Base-by-base conservation (phyloP, 2,888 invertebrate species). In the Calliopum simillimum region DNA sequence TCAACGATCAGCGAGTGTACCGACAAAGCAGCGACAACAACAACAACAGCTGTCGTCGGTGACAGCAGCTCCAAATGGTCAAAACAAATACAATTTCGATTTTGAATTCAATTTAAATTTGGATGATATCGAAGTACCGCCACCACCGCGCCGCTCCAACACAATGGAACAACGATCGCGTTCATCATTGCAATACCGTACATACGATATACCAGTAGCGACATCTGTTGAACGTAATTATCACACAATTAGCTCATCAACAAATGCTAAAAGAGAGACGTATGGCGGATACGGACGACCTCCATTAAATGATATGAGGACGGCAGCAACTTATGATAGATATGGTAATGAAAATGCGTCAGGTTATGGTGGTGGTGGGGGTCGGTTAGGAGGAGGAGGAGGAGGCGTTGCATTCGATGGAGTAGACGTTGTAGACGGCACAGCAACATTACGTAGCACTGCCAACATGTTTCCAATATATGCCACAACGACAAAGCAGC, bases 201-300 rank as follows among this genome's bases (percentile, higher is more conserved):
- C 80, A 51, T 77, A 77, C 62, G 80, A 83, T 79, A 78, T 82
- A 73, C 79, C 80, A 73, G 79, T 79, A 79, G 78, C 68, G 73
- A 73, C 41, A 72, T 70, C 71, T 78, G 78, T 80, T 76, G 86
- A 85, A 79, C 84, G 85, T 79, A 85, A 84, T 80, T 86, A 86
- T 82, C 84, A 86, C 77, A 86, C 85, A 79, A 82, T 86, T 80
- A 81, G 76, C 73, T 76, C 79, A 73, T 76, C 78, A 58, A 65
- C 72, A 71, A 73, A 69, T 70, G 71, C 71, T 63, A 62, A 69
- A 74, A 74, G 74, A 76, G 76, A 76, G 62, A 21, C 68, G 41
- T 58, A 51, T 58, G 51, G 46, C 67, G 59, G 56, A 21, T 64
- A 68, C 72, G 73, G 74, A 70, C 76, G 74, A 73, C 69, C 76